Evolutionary conservation across 2,797 vertebrate species (phyloP).

Genomic region (Schizopygopsis malacanthus): DNA sequence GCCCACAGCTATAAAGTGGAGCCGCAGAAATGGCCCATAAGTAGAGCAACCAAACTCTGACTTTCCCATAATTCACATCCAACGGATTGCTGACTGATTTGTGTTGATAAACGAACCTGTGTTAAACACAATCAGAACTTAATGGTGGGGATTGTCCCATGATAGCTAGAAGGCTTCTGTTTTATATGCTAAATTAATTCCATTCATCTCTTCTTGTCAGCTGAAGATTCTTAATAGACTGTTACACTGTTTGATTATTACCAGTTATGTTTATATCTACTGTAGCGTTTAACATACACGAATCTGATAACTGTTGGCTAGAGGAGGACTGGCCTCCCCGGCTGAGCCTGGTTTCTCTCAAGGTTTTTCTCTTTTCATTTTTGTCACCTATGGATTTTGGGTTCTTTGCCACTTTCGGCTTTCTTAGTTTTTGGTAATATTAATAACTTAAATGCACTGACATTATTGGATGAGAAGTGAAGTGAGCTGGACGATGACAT

Average conservation of each 20-base stretch:
- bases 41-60: neutral
- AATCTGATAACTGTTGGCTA: neutral
- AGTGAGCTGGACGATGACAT: neutral
- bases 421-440: neutral
- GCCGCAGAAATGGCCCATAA: constrained; percentile 47
- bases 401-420: neutral
- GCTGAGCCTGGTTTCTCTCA: neutral
- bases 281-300: neutral
- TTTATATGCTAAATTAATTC: neutral
- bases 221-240: neutral
- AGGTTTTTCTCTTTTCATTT: neutral
- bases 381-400: neutral
- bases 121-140: neutral
- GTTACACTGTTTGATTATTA: neutral
- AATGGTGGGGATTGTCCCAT: neutral
- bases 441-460: neutral
- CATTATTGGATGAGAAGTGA: neutral
- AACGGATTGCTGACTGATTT: constrained; percentile 16
- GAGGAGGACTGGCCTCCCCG: neutral
- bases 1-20: constrained; percentile 52
- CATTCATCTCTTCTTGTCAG: neutral
- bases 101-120: neutral
- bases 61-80: constrained; percentile 24
- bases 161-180: neutral
- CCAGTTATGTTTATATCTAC: neutral